Evolutionary conservation across 2,797 vertebrate genomes (phyloP), one percentile per base, ranked within the genome.

Genomic region (Ficedula albicollis): DNA sequence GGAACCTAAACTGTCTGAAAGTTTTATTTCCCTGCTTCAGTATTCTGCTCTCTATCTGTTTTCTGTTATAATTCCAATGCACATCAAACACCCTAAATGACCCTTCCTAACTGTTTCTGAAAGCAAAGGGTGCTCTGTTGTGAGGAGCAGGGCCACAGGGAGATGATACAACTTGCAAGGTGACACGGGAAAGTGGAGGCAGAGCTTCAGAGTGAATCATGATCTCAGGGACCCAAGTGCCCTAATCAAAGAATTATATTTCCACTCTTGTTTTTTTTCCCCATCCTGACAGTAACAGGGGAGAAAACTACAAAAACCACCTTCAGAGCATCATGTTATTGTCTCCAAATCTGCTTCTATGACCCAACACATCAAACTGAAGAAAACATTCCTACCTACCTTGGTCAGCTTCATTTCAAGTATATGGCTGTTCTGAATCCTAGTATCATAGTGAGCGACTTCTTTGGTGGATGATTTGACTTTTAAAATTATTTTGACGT

Each of bases 341-440:
- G 0, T 59, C 60, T 59, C 20, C 29, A 67, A 90, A 20, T 5
- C 32, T 64, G 10, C 2, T 82, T 64, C 55, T 69, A 39, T 5
- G 2, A 25, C 20, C 23, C 21, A 11, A 18, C 38, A 73, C 85
- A 91, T 27, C 36, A 80, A 41, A 23, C 4, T 9, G 52, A 90
- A 30, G 60, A 36, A 66, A 64, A 34, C 10, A 7, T 44, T 66
- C 25, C 43, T 43, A 73, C 78, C 67, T 95, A 99, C 99, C 99
- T 99, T 99, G 68, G 99, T 99, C 93, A 99, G 97, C 96, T 99
- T 99, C 94, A 99, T 98, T 97, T 99, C 99, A 52, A 99, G 98
- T 74, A 79, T 97, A 87, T 99, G 98, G 87, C 96, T 98, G 96
- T 98, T 98, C 92, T 98, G 99, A 94, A 99, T 98, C 95, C 99